Evolutionary conservation across 2,888 invertebrate genomes (phyloP), one percentile per base, ranked within the genome.

Genomic region (Eupithecia abbreviata): DNA sequence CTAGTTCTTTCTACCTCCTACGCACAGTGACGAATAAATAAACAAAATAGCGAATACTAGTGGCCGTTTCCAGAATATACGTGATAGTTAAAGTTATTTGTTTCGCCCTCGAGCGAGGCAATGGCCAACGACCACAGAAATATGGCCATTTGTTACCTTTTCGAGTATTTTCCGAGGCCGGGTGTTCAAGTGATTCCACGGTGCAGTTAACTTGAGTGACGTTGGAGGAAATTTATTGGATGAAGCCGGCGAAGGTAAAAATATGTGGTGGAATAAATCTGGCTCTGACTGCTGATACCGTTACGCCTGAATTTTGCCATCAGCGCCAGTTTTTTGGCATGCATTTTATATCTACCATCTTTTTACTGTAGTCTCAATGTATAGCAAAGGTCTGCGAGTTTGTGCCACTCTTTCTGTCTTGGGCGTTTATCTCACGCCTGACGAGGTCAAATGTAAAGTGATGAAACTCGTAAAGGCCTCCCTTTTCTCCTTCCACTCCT

Each of bases 81-180:
- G 79, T 69, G 72, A 76, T 81, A 79, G 81, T 82, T 79, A 84
- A 84, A 75, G 80, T 79, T 83, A 82, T 84, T 84, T 83, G 79
- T 85, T 81, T 80, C 77, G 80, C 74, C 77, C 79, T 76, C 51
- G 66, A 79, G 69, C 80, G 82, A 82, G 83, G 81, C 68, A 62
- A 45, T 49, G 83, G 84, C 82, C 70, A 65, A 45, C 49, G 55
- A 84, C 86, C 86, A 83, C 76, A 66, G 55, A 72, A 75, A 77
- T 79, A 68, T 77, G 47, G 55, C 47, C 69, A 30, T 69, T 69
- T 69, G 66, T 66, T 62, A 65, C 70, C 49, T 76, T 73, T 72
- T 10, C 47, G 49, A 51, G 55, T 47, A 49, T 73, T 78, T 73
- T 75, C 51, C 18, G 18, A 51, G 49, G 58, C 49, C 51, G 6